These are phyloP conservation scores for Aphodius sticticus DNA, from an alignment of 2,888 invertebrate species.

Conservation along the genomic window DNA sequence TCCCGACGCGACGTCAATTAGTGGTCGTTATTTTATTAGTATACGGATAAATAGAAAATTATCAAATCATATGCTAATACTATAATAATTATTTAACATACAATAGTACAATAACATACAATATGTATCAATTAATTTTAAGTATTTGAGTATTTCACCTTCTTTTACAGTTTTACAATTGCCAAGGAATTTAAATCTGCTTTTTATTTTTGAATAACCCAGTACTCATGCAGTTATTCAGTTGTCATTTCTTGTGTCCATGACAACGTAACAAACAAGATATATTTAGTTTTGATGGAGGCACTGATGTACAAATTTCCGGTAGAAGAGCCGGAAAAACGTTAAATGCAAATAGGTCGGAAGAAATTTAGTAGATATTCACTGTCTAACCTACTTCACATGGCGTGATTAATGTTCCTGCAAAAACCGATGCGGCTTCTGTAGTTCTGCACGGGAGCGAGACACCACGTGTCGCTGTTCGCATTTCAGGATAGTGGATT, in stretches of 20 bases:
- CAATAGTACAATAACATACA: too few relatives aligned
- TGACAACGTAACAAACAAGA: not conserved
- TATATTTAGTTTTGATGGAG: conserved; percentile 12
- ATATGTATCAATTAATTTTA: too few relatives aligned
- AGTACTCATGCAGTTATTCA: not conserved
- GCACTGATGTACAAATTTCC: conserved; percentile 8
- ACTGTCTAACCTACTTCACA: conserved; percentile 36
- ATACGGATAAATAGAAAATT: too few relatives aligned
- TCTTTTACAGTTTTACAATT: too few relatives aligned
- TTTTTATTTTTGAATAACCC: too few relatives aligned
- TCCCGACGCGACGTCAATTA: too few relatives aligned
- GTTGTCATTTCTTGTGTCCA: not conserved
- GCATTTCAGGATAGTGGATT: not conserved
- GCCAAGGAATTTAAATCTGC: too few relatives aligned
- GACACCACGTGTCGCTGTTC: not conserved
- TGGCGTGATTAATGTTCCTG: conserved; percentile 38
- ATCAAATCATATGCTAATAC: too few relatives aligned
- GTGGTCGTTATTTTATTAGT: too few relatives aligned
- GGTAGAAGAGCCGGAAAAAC: conserved; percentile 10
- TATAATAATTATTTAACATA: too few relatives aligned
- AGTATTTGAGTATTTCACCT: too few relatives aligned
- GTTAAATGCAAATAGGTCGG: conserved; percentile 41
- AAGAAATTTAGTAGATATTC: conserved; percentile 43
- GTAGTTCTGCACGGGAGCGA: not conserved
- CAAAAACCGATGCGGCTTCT: conserved; percentile 12